A percentile compares a stretch with the other conserved stretches of the same genome.
Evolutionary conservation across 2,888 invertebrate species (phyloP).

Genomic region (Pedicia rivosa): DNA sequence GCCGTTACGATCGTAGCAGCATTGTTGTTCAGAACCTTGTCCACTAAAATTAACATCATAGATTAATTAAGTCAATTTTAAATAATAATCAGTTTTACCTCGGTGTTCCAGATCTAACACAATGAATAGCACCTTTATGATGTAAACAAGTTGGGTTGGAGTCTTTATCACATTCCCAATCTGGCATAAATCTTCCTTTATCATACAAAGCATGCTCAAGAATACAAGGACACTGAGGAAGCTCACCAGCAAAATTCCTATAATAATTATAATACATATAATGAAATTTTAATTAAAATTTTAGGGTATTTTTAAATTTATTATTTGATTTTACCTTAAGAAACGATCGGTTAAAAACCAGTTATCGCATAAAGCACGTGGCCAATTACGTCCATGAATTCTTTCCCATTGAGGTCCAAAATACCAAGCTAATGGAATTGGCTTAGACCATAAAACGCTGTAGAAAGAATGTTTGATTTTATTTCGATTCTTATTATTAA

Average conservation of each 20-base stretch:
- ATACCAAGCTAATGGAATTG: conserved; percentile 88
- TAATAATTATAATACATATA: neutral
- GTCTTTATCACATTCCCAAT: conserved; percentile 80
- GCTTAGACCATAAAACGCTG: conserved; percentile 73
- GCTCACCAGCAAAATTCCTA: conserved; percentile 73
- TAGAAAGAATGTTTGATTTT: neutral
- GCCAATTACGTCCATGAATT: conserved; percentile 66
- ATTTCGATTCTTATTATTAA: conserved; percentile 1
- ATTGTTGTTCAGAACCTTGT: conserved; percentile 90
- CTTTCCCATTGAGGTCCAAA: conserved; percentile 80
- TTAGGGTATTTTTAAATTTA: neutral
- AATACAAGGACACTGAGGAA: conserved; percentile 81
- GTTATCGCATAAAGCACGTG: conserved; percentile 66
- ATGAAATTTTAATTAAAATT: conserved; percentile 6
- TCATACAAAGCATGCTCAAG: conserved; percentile 80
- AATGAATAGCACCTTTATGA: conserved; percentile 81
- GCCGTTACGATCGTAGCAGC: conserved; percentile 88
- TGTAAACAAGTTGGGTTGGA: conserved; percentile 77
- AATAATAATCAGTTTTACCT: conserved; percentile 42
- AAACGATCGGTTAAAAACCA: conserved; percentile 79
- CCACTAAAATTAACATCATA: conserved; percentile 34
- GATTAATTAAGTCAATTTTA: neutral
- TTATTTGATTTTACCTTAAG: conserved; percentile 38
- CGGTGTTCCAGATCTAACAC: conserved; percentile 80
- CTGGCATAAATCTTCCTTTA: conserved; percentile 83